A percentile compares a stretch with the other conserved stretches of the same genome.
Conservation (phyloP, 2,888 invertebrate species). For the Stenurella melanura region DNA sequence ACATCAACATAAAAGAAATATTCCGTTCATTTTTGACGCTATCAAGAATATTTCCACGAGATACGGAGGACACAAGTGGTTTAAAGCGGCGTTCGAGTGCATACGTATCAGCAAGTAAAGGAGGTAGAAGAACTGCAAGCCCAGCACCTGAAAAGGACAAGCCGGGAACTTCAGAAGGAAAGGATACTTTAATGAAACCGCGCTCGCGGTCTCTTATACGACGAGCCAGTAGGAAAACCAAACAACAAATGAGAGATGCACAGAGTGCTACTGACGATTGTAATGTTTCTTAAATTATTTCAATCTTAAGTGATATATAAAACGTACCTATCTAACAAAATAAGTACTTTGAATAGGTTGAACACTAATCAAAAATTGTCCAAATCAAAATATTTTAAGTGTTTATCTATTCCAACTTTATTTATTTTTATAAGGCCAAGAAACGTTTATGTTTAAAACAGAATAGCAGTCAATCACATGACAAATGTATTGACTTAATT, state of each 20-base stretch:
- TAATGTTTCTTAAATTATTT: constrained; percentile 78
- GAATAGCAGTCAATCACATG: background rate
- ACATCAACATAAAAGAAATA: constrained; percentile 85
- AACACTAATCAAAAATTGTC: background rate
- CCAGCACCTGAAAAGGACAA: constrained; percentile 70
- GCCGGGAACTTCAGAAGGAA: constrained; percentile 63
- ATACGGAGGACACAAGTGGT: constrained; percentile 76
- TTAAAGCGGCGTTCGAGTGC: constrained; percentile 85
- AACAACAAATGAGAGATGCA: constrained; percentile 85
- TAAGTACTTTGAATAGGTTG: background rate
- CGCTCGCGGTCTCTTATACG: constrained; percentile 81
- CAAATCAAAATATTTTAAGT: background rate
- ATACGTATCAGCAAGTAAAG: constrained; percentile 78
- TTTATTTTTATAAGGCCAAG: too few species aligned
- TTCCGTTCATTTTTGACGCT: constrained; percentile 87
- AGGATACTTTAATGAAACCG: constrained; percentile 67
- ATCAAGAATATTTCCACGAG: constrained; percentile 82
- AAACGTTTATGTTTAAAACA: background rate
- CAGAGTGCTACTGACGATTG: constrained; percentile 78
- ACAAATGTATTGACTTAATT: too few species aligned
- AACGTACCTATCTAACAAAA: background rate
- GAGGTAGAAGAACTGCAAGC: constrained; percentile 71
- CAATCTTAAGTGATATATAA: background rate
- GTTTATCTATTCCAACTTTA: too few species aligned
- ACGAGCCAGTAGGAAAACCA: constrained; percentile 85